phyloP scores from a whole-genome alignment of 2,113 vertebrate species.

The Rhinoderma darwinii region DNA sequence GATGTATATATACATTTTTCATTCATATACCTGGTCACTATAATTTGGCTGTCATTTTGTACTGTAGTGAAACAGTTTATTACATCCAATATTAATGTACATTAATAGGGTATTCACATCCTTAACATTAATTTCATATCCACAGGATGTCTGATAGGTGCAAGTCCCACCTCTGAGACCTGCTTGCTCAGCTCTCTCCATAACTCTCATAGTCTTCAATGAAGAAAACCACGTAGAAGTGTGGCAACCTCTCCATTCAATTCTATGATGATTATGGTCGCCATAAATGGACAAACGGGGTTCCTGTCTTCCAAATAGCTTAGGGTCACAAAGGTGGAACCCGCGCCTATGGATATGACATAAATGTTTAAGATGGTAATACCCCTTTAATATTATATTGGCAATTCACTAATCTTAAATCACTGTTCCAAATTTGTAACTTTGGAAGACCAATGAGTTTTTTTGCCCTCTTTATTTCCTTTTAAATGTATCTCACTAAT shows the following conservation, averaged over 20 bases:
- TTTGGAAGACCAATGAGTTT: neutral
- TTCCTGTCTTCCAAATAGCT: neutral
- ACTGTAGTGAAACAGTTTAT: neutral
- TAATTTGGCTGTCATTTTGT: neutral
- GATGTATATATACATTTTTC: neutral
- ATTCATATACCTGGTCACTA: neutral
- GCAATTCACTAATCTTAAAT: neutral
- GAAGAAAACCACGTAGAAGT: neutral
- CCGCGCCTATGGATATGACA: neutral
- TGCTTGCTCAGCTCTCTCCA: neutral
- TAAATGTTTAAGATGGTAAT: neutral
- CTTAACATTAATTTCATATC: neutral
- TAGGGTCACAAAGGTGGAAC: neutral
- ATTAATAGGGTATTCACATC: neutral
- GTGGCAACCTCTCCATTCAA: neutral
- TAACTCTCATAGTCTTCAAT: neutral
- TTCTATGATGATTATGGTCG: neutral
- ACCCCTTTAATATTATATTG: neutral
- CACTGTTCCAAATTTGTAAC: neutral
- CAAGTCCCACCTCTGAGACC: neutral
- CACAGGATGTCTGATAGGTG: neutral
- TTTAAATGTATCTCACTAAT: neutral
- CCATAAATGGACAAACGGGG: neutral
- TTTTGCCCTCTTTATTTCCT: neutral
- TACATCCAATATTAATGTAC: neutral